A percentile compares a stretch with the other conserved stretches of the same genome.
Evolutionary conservation across 2,113 vertebrate species (phyloP).

Genomic region (Phylloscopus trochilus): DNA sequence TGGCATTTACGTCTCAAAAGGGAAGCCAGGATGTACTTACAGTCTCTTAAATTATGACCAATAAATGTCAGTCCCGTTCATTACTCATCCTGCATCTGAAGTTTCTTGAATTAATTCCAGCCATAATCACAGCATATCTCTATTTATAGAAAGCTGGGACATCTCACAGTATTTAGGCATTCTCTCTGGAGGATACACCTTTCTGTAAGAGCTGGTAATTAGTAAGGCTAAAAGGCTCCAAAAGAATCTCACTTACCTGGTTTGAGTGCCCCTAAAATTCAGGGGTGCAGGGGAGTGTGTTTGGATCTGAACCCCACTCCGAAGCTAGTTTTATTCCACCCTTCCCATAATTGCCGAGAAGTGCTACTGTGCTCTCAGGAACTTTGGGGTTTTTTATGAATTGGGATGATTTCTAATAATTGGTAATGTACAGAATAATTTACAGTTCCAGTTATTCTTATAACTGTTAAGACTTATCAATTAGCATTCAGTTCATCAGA

Average conservation of each 20-base stretch:
- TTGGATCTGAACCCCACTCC: not conserved
- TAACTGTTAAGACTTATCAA: not conserved
- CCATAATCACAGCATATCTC: constrained; percentile 59
- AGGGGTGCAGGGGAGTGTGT: not conserved
- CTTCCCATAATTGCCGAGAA: not conserved
- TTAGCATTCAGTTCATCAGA: not conserved
- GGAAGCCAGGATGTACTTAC: constrained; percentile 12
- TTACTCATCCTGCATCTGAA: constrained; percentile 63
- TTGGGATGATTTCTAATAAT: constrained; percentile 12
- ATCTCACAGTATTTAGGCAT: constrained; percentile 53
- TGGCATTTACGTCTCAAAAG: not conserved
- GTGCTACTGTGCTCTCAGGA: not conserved
- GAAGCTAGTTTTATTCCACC: not conserved
- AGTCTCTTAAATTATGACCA: constrained; percentile 32
- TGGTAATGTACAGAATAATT: not conserved
- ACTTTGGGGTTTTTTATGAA: not conserved
- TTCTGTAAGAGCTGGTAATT: constrained; percentile 59
- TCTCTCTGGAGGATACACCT: constrained; percentile 43
- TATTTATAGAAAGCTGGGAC: constrained; percentile 67
- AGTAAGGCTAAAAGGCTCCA: not conserved
- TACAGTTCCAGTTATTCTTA: not conserved
- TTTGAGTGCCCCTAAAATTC: not conserved
- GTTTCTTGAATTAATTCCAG: constrained; percentile 72
- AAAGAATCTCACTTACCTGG: not conserved
- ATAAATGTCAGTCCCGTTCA: constrained; percentile 55